phyloP scores from a whole-genome alignment of 2,797 vertebrate genomes.

The Fundulus diaphanus region DNA sequence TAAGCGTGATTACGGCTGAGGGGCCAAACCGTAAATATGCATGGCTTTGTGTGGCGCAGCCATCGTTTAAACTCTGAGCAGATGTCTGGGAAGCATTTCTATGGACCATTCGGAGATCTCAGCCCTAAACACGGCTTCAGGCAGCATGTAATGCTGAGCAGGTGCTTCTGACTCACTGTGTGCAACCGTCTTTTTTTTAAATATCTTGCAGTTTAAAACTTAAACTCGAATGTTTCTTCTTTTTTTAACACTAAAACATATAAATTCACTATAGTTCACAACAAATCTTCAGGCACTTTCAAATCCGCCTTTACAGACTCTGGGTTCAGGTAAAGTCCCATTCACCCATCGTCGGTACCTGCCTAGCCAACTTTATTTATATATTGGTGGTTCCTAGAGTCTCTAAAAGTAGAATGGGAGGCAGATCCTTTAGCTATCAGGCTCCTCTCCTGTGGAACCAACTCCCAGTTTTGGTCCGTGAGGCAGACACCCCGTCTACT shows the following conservation, averaged over 20 bases:
- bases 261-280: not conserved
- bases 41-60: slow-evolving; percentile 53
- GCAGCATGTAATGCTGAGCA: not conserved
- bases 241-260: not conserved
- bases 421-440: too few relatives aligned
- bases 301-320: not conserved
- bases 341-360: too few relatives aligned
- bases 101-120: not conserved
- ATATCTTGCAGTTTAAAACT: not conserved
- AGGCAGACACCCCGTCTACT: too few relatives aligned
- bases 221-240: not conserved
- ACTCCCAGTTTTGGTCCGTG: too few relatives aligned
- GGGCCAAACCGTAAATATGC: slow-evolving; percentile 61
- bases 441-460: too few relatives aligned
- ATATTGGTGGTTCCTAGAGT: too few relatives aligned
- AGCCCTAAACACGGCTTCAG: not conserved
- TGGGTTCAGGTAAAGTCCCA: too few relatives aligned
- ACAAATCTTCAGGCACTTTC: not conserved
- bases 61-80: slow-evolving; percentile 16
- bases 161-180: not conserved
- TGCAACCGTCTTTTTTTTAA: too few relatives aligned
- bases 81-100: not conserved
- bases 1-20: slow-evolving; percentile 15
- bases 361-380: too few relatives aligned
- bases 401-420: too few relatives aligned